phyloP scores from a whole-genome alignment of 1,140 invertebrate genomes.

The Drosophila azteca region DNA sequence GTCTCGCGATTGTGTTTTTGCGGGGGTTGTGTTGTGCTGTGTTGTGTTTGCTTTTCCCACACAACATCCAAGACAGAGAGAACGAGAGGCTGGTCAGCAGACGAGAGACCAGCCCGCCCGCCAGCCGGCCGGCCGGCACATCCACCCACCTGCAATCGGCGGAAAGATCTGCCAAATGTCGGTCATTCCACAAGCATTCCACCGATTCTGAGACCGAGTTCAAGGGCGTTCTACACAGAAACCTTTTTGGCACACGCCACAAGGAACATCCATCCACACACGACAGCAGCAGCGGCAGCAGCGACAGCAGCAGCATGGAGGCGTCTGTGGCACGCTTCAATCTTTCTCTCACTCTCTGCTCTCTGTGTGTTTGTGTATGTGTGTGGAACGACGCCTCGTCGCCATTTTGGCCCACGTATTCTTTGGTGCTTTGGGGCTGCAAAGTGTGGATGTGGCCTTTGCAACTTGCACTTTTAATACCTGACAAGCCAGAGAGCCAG shows the following conservation, averaged over 20 bases:
- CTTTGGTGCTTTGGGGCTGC: slow-evolving; percentile 1
- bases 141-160: slow-evolving; percentile 55
- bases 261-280: neutral
- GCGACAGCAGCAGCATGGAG: slow-evolving; percentile 10
- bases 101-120: slow-evolving; percentile 6
- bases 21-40: slow-evolving; percentile 69
- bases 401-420: slow-evolving; percentile 63
- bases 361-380: too few relatives aligned
- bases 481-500: too few relatives aligned
- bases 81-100: slow-evolving; percentile 6
- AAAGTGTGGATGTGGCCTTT: neutral
- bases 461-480: slow-evolving; percentile 63
- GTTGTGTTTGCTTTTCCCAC: slow-evolving; percentile 48
- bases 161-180: slow-evolving; percentile 59
- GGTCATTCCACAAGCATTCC: slow-evolving; percentile 47
- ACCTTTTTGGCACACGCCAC: slow-evolving; percentile 54
- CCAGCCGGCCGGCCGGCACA: slow-evolving; percentile 16
- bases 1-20: slow-evolving; percentile 40
- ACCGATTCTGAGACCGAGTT: slow-evolving; percentile 45
- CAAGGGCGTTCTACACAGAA: slow-evolving; percentile 47
- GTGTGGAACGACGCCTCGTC: slow-evolving; percentile 58
- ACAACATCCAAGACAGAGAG: slow-evolving; percentile 1
- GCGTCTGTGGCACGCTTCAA: slow-evolving; percentile 60
- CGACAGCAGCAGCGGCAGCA: too few relatives aligned
- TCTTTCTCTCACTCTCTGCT: slow-evolving; percentile 3